These are phyloP conservation scores for Labroides dimidiatus DNA, from an alignment of 2,797 vertebrate species.

Conservation along the genomic window DNA sequence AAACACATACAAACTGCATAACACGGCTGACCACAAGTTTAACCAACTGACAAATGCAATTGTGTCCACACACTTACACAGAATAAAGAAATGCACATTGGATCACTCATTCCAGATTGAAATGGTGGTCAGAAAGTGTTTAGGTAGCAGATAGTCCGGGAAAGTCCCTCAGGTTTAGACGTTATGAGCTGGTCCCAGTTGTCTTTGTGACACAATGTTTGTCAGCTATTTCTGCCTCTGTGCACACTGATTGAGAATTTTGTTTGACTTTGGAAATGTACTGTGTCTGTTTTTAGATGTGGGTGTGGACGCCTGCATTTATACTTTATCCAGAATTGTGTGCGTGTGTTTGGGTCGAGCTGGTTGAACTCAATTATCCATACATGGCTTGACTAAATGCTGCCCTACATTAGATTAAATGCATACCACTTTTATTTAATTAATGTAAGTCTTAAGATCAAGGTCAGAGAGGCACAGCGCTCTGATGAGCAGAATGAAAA, in stretches of 20 bases:
- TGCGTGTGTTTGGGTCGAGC: not conserved
- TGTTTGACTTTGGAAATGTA: slow-evolving; percentile 51
- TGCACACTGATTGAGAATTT: slow-evolving; percentile 53
- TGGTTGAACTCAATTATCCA: slow-evolving; percentile 35
- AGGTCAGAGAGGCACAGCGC: slow-evolving; percentile 21
- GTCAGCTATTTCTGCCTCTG: slow-evolving; percentile 44
- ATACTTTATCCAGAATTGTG: slow-evolving; percentile 1
- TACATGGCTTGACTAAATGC: slow-evolving; percentile 26
- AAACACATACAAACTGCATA: slow-evolving; percentile 29
- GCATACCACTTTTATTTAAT: slow-evolving; percentile 56
- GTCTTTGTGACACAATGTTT: slow-evolving; percentile 55
- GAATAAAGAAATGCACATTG: slow-evolving; percentile 30
- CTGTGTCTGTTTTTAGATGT: slow-evolving; percentile 51
- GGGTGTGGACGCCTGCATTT: slow-evolving; percentile 33
- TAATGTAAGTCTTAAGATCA: slow-evolving; percentile 41
- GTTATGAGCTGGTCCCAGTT: slow-evolving; percentile 46
- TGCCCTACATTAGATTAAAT: slow-evolving; percentile 49
- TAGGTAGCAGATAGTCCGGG: slow-evolving; percentile 74
- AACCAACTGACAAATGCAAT: slow-evolving; percentile 29
- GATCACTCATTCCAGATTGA: slow-evolving; percentile 46
- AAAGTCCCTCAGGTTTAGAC: slow-evolving; percentile 77
- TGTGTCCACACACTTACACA: slow-evolving; percentile 1
- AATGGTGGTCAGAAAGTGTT: slow-evolving; percentile 76
- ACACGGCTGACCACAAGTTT: slow-evolving; percentile 45
- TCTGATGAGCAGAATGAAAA: slow-evolving; percentile 32